phyloP scores from a whole-genome alignment of 2,113 vertebrate genomes.

The Drymodes brunneopygia region DNA sequence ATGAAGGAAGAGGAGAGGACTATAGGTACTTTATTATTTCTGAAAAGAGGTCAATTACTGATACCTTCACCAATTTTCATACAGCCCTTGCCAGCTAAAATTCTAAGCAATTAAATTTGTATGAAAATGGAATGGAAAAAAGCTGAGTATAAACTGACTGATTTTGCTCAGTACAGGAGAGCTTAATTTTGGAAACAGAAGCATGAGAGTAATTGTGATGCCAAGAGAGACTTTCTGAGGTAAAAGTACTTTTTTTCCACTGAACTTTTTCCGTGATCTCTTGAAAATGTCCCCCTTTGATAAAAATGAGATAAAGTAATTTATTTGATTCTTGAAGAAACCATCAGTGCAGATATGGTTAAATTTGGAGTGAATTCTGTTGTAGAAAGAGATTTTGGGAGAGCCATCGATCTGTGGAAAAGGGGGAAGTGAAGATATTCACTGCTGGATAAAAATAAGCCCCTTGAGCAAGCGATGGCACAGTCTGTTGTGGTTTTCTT shows the following conservation, averaged over 20 bases:
- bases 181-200: background rate
- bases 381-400: background rate
- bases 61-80: background rate
- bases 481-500: conserved; percentile 60
- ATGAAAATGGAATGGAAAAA: background rate
- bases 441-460: conserved; percentile 60
- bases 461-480: conserved; percentile 61
- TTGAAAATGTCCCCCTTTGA: background rate
- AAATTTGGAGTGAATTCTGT: background rate
- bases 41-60: background rate
- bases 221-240: background rate
- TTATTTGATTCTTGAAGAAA: background rate
- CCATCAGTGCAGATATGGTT: background rate
- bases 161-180: background rate
- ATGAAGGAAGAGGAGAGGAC: background rate
- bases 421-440: conserved; percentile 62
- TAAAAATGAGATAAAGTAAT: background rate
- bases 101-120: background rate
- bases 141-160: background rate
- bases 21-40: background rate
- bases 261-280: background rate
- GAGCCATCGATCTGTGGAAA: conserved; percentile 33
- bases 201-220: background rate
- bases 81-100: background rate
- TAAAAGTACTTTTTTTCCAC: background rate